Base-by-base conservation (phyloP, 2,113 vertebrate genomes). In the Oncorhynchus clarkii region DNA sequence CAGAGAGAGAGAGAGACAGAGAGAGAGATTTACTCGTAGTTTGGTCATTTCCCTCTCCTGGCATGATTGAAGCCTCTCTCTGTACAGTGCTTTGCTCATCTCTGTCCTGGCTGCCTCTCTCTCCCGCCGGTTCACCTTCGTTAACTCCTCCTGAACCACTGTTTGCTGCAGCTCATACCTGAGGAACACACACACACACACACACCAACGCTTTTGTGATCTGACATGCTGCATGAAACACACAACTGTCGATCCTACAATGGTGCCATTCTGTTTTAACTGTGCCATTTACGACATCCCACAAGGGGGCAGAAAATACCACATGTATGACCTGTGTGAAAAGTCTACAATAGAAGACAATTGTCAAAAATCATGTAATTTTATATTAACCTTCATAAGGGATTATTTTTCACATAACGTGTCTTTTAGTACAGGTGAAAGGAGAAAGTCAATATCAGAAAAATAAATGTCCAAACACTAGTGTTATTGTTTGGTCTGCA, bases 121-220 rank as follows among this genome's bases (percentile, higher is more conserved):
- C 78, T 97, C 96, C 79, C 86, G 92, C 59, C 88, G 90, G 1
- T 89, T 94, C 73, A 92, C 78, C 24, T 88, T 92, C n/a, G 92
- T 82, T 85, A 95, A 22, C 73, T 97, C 94, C 48, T 97, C 95
- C 70, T 95, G 95, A 71, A 94, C 79, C 16, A 91, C 81, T 0
- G 90, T 86, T 84, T 96, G 94, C 71, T 96, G 94, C 13, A 57
- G 87, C 70, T 95, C 94, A 83, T 93, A 95, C 88, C 97, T 93
- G 75, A 27, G 73, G 77, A 68, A 76, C 29, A 83, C 0, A 14
- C 27, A 27, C 27, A 24, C 22, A 24, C 2, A n/a, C 2, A n/a
- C 9, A 45, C 9, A 45, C 39, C 0, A 2, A 2, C 2, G 9
- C 39, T 11, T 12, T 45, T 45, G 39, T 45, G 39, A 45, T 45